Percentiles rank a stretch among this genome's conserved stretches.
These are phyloP conservation scores for Kryptopterus vitreolus DNA, from an alignment of 2,797 vertebrate species.

Conservation along the genomic window DNA sequence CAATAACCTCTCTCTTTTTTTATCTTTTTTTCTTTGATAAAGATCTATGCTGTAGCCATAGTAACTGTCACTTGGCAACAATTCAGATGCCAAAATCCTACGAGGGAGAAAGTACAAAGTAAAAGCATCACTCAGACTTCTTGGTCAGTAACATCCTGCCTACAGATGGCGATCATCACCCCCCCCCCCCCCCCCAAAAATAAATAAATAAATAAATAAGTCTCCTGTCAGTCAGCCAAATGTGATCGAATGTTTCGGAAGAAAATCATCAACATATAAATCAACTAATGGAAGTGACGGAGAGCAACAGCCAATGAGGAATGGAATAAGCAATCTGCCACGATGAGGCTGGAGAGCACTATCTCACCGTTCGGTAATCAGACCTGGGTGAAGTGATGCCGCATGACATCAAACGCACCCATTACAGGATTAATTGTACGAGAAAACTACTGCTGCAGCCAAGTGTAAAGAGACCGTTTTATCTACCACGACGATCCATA, in stretches of 20 bases:
- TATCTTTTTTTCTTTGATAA: slow-evolving; percentile 31
- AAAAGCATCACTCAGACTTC: slow-evolving; percentile 21
- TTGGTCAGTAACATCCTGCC: not conserved
- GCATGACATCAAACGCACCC: not conserved
- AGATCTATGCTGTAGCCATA: slow-evolving; percentile 67
- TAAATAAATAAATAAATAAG: no score
- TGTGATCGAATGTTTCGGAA: not conserved
- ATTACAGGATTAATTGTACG: not conserved
- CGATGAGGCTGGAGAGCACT: not conserved
- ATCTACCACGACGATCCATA: no score
- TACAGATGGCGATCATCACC: slow-evolving; percentile 31
- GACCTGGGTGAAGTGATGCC: not conserved
- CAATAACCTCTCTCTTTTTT: slow-evolving; percentile 17
- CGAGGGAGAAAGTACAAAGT: slow-evolving; percentile 39
- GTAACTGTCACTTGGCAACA: slow-evolving; percentile 78
- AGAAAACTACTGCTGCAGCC: not conserved
- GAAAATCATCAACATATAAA: not conserved
- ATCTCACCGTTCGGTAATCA: slow-evolving; percentile 6
- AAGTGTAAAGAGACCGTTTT: no score
- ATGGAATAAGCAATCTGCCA: not conserved
- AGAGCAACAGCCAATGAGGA: not conserved
- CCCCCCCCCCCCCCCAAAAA: no score
- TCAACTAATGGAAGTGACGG: not conserved
- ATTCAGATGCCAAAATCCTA: slow-evolving; percentile 53
- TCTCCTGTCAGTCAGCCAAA: not conserved